A percentile compares a stretch with the other conserved stretches of the same genome.
These are phyloP conservation scores for Aulostomus chinensis DNA, from an alignment of 2,797 vertebrate genomes.

Conservation along the genomic window DNA sequence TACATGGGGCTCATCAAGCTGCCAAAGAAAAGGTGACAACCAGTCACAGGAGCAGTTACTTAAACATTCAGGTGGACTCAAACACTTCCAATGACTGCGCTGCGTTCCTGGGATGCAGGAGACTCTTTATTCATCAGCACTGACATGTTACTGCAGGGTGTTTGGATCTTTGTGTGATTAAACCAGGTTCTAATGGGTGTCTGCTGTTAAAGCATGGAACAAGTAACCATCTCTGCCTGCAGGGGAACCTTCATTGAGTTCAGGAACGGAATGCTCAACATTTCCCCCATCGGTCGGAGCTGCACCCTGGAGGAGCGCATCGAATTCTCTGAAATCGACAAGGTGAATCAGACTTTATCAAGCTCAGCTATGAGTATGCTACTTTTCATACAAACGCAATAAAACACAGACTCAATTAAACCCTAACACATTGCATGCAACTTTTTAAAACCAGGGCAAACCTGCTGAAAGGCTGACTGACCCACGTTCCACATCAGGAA, in stretches of 20 bases:
- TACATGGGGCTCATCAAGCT: constrained; percentile 96
- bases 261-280: constrained; percentile 95
- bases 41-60: not conserved
- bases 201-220: not conserved
- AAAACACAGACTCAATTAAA: too few relatives aligned
- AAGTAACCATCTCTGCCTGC: constrained; percentile 1
- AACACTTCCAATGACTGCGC: too few relatives aligned
- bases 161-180: not conserved
- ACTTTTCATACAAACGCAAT: too few relatives aligned
- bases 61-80: not conserved
- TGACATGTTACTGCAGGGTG: not conserved
- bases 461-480: too few relatives aligned
- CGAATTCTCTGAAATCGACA: constrained; percentile 95
- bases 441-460: too few relatives aligned
- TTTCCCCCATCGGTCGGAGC: constrained; percentile 95
- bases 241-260: constrained; percentile 99
- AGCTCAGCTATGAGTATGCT: too few relatives aligned
- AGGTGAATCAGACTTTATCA: constrained; percentile 85
- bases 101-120: not conserved
- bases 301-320: constrained; percentile 91
- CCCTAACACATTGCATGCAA: too few relatives aligned
- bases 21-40: constrained; percentile 94
- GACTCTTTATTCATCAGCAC: not conserved
- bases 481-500: too few relatives aligned
- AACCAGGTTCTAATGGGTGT: too few relatives aligned